phyloP scores from a whole-genome alignment of 2,113 vertebrate genomes.

The Laticauda colubrina region DNA sequence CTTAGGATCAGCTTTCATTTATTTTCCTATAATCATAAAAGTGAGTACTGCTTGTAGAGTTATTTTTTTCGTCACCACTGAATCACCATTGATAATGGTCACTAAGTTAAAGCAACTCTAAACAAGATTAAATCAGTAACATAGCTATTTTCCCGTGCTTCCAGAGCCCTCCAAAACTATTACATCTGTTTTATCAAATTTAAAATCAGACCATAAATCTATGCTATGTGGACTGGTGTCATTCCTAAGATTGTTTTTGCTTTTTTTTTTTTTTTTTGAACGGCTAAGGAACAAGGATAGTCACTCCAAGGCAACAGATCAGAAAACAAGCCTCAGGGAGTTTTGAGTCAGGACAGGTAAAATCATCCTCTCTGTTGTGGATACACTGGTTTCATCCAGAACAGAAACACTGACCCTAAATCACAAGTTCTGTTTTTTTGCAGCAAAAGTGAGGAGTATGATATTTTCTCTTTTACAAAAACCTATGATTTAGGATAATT shows the following conservation, averaged over 20 bases:
- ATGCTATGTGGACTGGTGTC: not conserved
- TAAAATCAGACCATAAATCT: not conserved
- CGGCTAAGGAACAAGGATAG: not conserved
- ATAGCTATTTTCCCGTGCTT: not conserved
- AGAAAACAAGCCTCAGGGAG: not conserved
- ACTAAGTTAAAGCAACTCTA: not conserved
- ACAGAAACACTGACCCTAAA: not conserved
- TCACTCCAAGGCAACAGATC: not conserved
- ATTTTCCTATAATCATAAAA: not conserved
- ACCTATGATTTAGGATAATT: too few relatives aligned
- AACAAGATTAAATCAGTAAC: not conserved
- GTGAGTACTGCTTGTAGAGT: not conserved
- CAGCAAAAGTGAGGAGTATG: not conserved
- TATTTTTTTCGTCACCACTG: not conserved
- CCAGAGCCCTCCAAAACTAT: not conserved
- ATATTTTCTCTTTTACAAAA: too few relatives aligned
- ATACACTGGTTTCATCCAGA: not conserved
- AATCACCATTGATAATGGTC: not conserved
- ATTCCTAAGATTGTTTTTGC: not conserved
- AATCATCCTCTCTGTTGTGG: not conserved
- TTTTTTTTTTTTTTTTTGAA: not conserved
- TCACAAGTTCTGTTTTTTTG: not conserved
- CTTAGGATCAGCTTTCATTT: not conserved
- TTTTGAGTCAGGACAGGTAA: not conserved
- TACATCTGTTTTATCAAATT: not conserved